Evolutionary conservation across 2,797 vertebrate genomes (phyloP), one percentile per base, ranked within the genome.

Genomic region (Halcyon badia): DNA sequence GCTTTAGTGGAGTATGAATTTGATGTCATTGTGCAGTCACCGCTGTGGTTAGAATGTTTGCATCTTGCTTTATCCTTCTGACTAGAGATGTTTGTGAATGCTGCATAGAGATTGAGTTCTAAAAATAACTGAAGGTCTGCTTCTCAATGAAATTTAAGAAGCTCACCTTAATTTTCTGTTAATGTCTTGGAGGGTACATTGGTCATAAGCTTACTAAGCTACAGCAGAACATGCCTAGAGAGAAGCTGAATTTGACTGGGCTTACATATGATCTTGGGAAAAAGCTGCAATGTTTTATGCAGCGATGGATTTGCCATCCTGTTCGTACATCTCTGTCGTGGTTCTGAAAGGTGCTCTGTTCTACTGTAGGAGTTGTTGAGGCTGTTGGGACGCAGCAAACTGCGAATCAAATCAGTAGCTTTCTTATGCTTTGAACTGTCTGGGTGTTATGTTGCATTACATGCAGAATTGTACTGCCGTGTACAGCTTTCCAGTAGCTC

Each of bases 1-100:
- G 1, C 21, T 65, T 69, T 41, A 49, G 0, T 5, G 7, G 13
- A 30, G 22, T 31, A 11, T 39, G 42, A 35, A 12, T 42, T 58
- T 70, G 33, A 70, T 73, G 30, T 41, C 18, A 4, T 7, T 52
- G 72, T 30, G 37, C 37, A 64, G 48, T 22, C 79, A 52, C 14
- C 30, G 5, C 49, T 44, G 35, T 64, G 75, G 14, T 11, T 52
- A 25, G 22, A 11, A 4, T 35, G 26, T 54, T 70, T 85, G 14
- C 19, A 5, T 70, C 24, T 39, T 44, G 8, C 21, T 81, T 93
- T 83, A 51, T 39, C 28, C 33, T 75, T 31, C 31, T 70, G 28
- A 6, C 9, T 62, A 46, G 21, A 25, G 11, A 13, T 30, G 9
- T 70, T 79, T 52, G 58, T 82, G 28, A 25, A 30, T 22, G 24